These are phyloP conservation scores for Chaetorhynchus papuensis DNA, from an alignment of 2,113 vertebrate genomes.

Conservation along the genomic window DNA sequence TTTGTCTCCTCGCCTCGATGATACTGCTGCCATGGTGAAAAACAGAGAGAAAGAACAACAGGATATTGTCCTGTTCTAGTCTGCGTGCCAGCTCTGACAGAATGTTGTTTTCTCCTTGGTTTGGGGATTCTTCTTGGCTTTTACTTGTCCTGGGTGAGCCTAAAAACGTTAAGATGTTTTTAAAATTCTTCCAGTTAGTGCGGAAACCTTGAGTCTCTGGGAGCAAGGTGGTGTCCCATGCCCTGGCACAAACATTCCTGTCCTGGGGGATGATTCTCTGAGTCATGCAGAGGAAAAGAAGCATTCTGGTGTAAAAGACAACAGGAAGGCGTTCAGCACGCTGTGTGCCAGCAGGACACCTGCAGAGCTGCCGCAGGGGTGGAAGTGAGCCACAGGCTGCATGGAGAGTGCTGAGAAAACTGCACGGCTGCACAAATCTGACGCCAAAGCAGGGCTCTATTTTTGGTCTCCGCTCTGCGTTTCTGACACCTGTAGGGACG, in stretches of 20 bases:
- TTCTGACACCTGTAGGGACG: constrained; percentile 32
- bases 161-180: neutral
- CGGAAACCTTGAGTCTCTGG: neutral
- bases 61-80: constrained; percentile 31
- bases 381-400: constrained; percentile 36
- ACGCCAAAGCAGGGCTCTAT: neutral
- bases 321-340: neutral
- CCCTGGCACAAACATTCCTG: neutral
- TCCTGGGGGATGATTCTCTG: neutral
- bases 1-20: constrained; percentile 21
- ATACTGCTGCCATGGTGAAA: constrained; percentile 47
- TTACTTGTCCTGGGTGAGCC: neutral
- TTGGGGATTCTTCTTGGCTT: neutral
- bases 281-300: neutral
- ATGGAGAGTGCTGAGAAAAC: neutral
- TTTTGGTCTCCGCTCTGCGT: neutral
- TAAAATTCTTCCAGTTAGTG: neutral
- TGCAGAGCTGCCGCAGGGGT: constrained; percentile 54
- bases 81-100: constrained; percentile 49
- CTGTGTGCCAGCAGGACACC: constrained; percentile 31
- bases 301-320: neutral
- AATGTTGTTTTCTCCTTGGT: constrained; percentile 22
- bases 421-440: neutral
- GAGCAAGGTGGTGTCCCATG: neutral
- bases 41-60: constrained; percentile 57